phyloP scores from a whole-genome alignment of 2,113 vertebrate species.

The Natator depressus region DNA sequence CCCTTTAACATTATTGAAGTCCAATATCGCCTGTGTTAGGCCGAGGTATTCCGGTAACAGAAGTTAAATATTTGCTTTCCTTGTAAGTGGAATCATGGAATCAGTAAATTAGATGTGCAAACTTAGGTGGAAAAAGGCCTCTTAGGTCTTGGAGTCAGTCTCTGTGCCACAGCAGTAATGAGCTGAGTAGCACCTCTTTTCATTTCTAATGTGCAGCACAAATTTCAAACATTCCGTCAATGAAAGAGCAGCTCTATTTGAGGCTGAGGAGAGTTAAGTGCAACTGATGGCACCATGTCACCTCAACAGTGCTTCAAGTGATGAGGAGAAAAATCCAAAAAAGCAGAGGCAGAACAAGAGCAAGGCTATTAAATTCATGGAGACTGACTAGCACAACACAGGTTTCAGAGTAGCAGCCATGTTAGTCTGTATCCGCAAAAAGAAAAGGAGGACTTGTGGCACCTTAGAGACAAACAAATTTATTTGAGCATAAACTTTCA shows the following conservation, averaged over 20 bases:
- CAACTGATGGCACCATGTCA: rapidly evolving
- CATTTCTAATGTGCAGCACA: not conserved
- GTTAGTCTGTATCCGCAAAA: too few relatives aligned
- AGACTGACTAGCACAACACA: not conserved
- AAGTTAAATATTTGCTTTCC: not conserved
- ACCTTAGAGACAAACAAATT: too few relatives aligned
- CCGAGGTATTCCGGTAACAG: not conserved
- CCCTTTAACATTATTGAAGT: rapidly evolving
- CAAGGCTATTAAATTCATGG: rapidly evolving
- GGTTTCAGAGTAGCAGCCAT: too few relatives aligned
- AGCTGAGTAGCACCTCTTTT: rapidly evolving
- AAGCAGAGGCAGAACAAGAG: not conserved
- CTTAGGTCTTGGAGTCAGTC: not conserved
- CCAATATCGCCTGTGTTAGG: not conserved
- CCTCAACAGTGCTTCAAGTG: not conserved
- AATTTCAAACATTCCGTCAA: not conserved
- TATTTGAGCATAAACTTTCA: too few relatives aligned
- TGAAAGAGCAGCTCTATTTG: not conserved
- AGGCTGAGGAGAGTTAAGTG: not conserved
- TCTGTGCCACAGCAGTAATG: not conserved
- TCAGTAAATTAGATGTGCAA: not conserved
- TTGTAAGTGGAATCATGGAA: rapidly evolving
- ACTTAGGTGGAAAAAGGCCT: not conserved
- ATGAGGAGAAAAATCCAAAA: not conserved
- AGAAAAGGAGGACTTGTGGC: too few relatives aligned